phyloP scores from a whole-genome alignment of 92 coral and sea anemone genomes.

The Porites lobata region DNA sequence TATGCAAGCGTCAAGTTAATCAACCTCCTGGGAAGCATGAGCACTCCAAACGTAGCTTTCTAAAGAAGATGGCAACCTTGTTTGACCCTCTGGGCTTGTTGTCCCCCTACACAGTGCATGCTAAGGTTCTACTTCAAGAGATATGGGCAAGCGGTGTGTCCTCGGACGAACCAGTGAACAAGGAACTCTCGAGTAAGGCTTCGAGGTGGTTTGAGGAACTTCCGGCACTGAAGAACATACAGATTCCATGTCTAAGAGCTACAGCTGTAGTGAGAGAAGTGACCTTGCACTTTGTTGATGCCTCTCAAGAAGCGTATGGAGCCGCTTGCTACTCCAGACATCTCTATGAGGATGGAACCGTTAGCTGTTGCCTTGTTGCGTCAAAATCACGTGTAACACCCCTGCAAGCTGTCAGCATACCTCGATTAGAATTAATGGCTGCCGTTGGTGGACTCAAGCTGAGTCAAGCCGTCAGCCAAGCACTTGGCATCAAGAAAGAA shows the following conservation, averaged over 20 bases:
- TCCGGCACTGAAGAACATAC: conserved; percentile 12
- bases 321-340: conserved; percentile 52
- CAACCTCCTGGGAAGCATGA: too few relatives aligned
- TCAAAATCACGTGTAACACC: conserved; percentile 65
- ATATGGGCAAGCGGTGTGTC: conserved; percentile 67
- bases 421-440: conserved; percentile 66
- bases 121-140: conserved; percentile 54
- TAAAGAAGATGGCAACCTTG: too few relatives aligned
- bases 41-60: too few relatives aligned
- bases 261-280: too few relatives aligned
- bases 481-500: conserved; percentile 2
- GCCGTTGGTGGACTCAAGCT: conserved; percentile 50
- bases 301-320: conserved; percentile 63
- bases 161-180: conserved; percentile 67
- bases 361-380: conserved; percentile 42
- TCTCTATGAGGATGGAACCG: conserved; percentile 50
- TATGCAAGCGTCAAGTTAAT: too few relatives aligned
- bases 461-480: conserved; percentile 20
- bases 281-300: conserved; percentile 47
- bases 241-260: conserved; percentile 11
- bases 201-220: conserved; percentile 57
- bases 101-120: conserved; percentile 24
- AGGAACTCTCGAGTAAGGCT: conserved; percentile 5
- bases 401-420: conserved; percentile 58
- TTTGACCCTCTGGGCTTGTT: too few relatives aligned